Evolutionary conservation across 1,140 invertebrate genomes (phyloP).

Genomic region (Drosophila kepulauana): DNA sequence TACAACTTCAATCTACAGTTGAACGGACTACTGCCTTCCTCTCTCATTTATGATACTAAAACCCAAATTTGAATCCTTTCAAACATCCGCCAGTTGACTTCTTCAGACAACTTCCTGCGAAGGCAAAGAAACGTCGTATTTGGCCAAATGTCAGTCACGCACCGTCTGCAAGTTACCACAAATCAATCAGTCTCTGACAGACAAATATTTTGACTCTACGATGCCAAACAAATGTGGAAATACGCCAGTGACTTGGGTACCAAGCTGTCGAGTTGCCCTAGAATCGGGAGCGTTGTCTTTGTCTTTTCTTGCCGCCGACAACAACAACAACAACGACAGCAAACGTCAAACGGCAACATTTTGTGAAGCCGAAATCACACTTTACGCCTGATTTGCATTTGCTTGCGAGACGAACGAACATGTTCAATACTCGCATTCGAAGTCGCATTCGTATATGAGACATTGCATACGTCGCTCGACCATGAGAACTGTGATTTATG

Average conservation of each 20-base stretch:
- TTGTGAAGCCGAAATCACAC: conserved; percentile 72
- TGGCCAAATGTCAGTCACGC: conserved; percentile 41
- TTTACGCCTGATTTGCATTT: conserved; percentile 79
- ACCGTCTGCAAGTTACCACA: conserved; percentile 12
- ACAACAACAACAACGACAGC: conserved; percentile 6
- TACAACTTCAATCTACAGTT: too few relatives aligned
- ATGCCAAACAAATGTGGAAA: conserved; percentile 49
- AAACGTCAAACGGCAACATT: conserved; percentile 7
- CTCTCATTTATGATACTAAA: background rate
- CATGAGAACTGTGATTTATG: conserved; percentile 58
- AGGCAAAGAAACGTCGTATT: background rate
- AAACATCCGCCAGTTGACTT: background rate
- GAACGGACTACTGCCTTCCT: background rate
- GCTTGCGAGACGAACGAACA: conserved; percentile 52
- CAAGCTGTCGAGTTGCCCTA: conserved; percentile 37
- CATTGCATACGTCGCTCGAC: background rate
- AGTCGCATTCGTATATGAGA: background rate
- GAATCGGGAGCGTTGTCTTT: conserved; percentile 44
- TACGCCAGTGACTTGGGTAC: conserved; percentile 39
- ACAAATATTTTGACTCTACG: conserved; percentile 69
- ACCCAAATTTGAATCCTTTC: background rate
- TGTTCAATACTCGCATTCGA: background rate
- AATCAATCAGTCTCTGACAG: conserved; percentile 26
- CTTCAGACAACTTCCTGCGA: background rate
- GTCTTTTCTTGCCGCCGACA: conserved; percentile 56